Conservation (phyloP, 1,140 invertebrate species). For the Pomacea maculata region DNA sequence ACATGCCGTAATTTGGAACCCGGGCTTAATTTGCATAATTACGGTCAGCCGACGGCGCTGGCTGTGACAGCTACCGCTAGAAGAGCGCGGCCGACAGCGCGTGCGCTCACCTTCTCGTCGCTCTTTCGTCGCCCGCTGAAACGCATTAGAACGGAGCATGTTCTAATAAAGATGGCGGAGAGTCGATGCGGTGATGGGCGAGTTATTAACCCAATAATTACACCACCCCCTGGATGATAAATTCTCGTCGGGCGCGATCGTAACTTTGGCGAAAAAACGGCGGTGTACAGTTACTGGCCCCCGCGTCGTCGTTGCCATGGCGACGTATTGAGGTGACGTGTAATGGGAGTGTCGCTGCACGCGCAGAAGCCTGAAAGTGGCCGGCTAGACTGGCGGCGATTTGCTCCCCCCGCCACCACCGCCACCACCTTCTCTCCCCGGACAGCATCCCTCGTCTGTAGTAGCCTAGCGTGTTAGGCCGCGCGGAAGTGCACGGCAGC, state of each 20-base stretch:
- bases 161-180: constrained; percentile 10
- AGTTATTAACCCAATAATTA: constrained; percentile 30
- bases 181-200: constrained; percentile 7
- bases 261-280: background rate
- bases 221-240: constrained; percentile 26
- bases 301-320: constrained; percentile 12
- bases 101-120: background rate
- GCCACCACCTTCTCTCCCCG: no score
- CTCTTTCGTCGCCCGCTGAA: background rate
- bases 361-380: constrained; percentile 14
- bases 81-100: background rate
- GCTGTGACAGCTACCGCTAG: constrained; percentile 1
- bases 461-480: no score
- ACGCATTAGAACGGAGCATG: constrained; percentile 2
- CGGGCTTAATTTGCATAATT: constrained; percentile 33
- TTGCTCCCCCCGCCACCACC: background rate
- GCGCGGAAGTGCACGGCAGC: no score
- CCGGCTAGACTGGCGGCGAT: constrained; percentile 6
- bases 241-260: constrained; percentile 9
- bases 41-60: constrained; percentile 15
- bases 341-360: constrained; percentile 30
- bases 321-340: constrained; percentile 7
- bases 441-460: no score
- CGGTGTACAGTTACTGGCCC: constrained; percentile 1
- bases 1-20: constrained; percentile 14